Base-by-base conservation (phyloP, 2,888 invertebrate genomes). In the Hipparchia sbordonii region DNA sequence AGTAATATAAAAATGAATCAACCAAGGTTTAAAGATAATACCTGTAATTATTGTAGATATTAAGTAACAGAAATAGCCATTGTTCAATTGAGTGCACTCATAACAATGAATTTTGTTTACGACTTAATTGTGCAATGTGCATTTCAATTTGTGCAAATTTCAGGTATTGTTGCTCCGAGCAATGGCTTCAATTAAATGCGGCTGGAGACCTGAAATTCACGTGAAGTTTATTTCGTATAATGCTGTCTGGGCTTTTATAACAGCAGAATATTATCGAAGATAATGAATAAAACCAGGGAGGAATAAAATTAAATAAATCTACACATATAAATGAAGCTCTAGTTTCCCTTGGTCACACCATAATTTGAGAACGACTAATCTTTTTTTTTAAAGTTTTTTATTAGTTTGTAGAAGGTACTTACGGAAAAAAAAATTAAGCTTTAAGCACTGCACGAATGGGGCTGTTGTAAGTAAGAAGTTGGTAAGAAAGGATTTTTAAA, bases 131-230 rank as follows among this genome's bases (percentile, higher is more conserved):
- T 60, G 12, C 59, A 60, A 39, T 60, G 10, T 60, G 12, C 59
- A 60, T 60, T 60, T 60, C 59, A 60, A 60, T 60, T 60, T 60
- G 59, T 10, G 10, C 33, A 39, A 60, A 60, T 60, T 60, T 39
- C 59, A 59, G 59, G 33, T 62, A 48, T 62, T n/a, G 46, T 13
- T 62, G n/a, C 12, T 9, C 23, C 59, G 39, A 60, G 59, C 39
- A 60, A 33, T 39, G 59, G 59, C 59, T 10, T 59, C 59, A 59
- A 59, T 59, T 59, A 59, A 59, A 33, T 56, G 56, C 9, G 10
- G 33, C 9, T 57, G 23, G 57, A 23, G 12, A 57, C 57, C 39
- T 12, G 39, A 5, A 60, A 60, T 60, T 39, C 33, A 60, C 10
- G 59, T 39, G 39, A 39, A 60, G 59, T 12, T 60, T 60, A 60